Conservation (phyloP, 2,113 vertebrate species). For the Greenwoodochromis staneri region DNA sequence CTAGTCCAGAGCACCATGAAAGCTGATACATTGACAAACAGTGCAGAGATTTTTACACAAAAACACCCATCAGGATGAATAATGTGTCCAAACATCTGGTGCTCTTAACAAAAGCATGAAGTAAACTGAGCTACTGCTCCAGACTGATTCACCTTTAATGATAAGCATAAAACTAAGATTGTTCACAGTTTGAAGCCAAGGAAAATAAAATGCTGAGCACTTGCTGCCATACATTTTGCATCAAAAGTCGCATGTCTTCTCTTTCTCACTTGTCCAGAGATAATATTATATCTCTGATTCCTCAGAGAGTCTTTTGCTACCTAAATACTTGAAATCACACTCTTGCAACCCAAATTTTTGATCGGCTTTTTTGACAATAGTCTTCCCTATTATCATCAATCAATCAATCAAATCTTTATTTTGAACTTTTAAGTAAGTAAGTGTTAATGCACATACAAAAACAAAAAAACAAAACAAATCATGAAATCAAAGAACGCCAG, state of each 20-base stretch:
- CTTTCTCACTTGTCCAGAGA: not conserved
- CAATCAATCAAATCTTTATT: not conserved
- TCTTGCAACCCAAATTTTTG: not conserved
- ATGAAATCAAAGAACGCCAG: not conserved
- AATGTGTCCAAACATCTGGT: conserved; percentile 52
- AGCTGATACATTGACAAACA: conserved; percentile 40
- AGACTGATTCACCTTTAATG: not conserved
- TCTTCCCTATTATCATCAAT: not conserved
- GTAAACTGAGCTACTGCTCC: conserved; percentile 6
- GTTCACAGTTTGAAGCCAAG: not conserved
- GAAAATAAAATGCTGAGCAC: not conserved
- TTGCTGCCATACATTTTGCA: not conserved
- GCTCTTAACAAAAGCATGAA: conserved; percentile 17
- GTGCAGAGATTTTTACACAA: conserved; percentile 13
- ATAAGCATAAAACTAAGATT: not conserved
- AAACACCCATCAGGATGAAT: conserved; percentile 47
- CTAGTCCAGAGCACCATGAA: conserved; percentile 4
- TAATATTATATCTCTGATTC: not conserved
- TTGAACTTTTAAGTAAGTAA: not conserved
- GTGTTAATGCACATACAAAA: not conserved
- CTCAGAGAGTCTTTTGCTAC: not conserved
- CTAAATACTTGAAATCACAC: not conserved
- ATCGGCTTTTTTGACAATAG: not conserved
- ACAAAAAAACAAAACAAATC: not conserved
- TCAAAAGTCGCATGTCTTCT: not conserved